Evolutionary conservation across 92 coral and sea anemone species (phyloP), one percentile per base, ranked within the genome.

Genomic region (Scolanthus callimorphus): DNA sequence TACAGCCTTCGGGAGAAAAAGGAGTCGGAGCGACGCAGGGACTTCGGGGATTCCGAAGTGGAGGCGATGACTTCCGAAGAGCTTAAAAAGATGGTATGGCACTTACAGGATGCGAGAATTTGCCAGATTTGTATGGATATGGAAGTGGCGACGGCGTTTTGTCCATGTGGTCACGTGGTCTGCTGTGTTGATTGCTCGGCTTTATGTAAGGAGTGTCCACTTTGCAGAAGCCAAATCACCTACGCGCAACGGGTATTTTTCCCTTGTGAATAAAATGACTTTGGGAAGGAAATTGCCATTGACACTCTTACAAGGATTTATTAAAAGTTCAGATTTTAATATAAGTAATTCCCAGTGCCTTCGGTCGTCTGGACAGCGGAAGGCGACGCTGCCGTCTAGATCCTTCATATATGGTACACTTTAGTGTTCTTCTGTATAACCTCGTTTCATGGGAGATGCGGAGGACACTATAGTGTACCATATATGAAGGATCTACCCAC

Each of bases 141-240:
- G 19, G 99, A 94, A 45, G 99, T 94, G 10, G 99, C 96, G 4
- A 88, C 99, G 1, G 99, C 96, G 2, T 94, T 94, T 63, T 94
- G 99, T 51, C 99, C 99, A 0, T 94, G 99, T 58, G 99, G 99
- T 62, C 99, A 94, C 65, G 99, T 94, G 70, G 99, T 94, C 20
- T 94, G 99, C 57, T 94, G 99, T 59, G 92, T 81, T 27, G 99
- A 94, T 17, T 94, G 99, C 57, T 94, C 99, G 1, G 86, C 82
- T 55, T 80, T 94, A 96, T 94, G 99, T 29, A 83, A 85, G 62
- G 99, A 94, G 47, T 94, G 99, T 39, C 99, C 99, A 10, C 50
- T 94, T 20, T 94, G 99, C 63, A 75, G 99, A 27, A 94, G 99
- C 46, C 96, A 84, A 50, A 94, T 94, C 15, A 94, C 96, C 2